Base-by-base conservation (phyloP, 2,888 invertebrate genomes). In the Tineola bisselliella region DNA sequence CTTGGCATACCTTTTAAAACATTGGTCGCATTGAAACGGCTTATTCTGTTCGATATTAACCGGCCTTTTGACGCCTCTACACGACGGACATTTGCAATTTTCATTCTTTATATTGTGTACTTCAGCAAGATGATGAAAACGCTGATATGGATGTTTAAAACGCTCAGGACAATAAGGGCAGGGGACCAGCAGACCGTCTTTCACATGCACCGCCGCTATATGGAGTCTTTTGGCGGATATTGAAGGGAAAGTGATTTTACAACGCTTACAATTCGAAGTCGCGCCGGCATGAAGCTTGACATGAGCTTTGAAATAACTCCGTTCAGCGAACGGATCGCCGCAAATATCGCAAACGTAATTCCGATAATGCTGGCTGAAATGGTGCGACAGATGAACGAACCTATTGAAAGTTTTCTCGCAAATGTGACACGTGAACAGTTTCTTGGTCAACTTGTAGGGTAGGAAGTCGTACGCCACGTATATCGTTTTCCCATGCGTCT, bases 281-380 rank as follows among this genome's bases (percentile, higher is more conserved):
- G 33, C 59, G 4, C 43, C 59, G 8, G 33, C 43, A 44, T 59
- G 59, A 3, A 19, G 13, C n/a, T 33, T 31, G 15, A 59, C 13
- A 13, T 59, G 59, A 4, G 31, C 33, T 44, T 43, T 59, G 18
- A 59, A 44, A n/a, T 43, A 19, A 19, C 59, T 44, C 10, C 44
- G 6, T 12, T 59, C 44, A 13, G 38, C 13, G 25, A 59, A 59
- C 6, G 59, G 59, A 11, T 81, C 79, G 0, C 79, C 76, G 63
- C 89, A 89, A 0, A 83, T 72, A 18, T 86, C 81, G 63, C 89
- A 89, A 10, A 83, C 76, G 63, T 83, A 83, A 70, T 89, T 83
- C 25, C 71, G 69, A 17, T 67, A 82, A 62, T 62, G 62, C 3
- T 58, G 31, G 31, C 61, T 62, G 19, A 59, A 58, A 38, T 62